phyloP scores from a whole-genome alignment of 2,797 vertebrate species.

The Chaetophractus vellerosus region DNA sequence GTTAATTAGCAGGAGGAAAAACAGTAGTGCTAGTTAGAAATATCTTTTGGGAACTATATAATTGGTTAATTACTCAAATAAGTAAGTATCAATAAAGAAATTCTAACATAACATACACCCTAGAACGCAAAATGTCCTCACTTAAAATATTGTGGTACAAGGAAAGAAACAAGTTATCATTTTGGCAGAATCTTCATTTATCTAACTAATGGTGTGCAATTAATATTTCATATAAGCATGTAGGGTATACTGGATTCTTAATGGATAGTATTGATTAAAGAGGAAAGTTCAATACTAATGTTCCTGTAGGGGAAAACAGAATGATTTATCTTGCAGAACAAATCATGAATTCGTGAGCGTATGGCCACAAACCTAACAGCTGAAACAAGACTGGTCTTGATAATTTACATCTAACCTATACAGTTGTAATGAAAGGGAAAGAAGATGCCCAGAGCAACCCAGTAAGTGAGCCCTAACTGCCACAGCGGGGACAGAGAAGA shows the following conservation, averaged over 20 bases:
- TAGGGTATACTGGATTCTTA: conserved; percentile 84
- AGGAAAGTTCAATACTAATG: conserved; percentile 82
- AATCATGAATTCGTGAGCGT: conserved; percentile 66
- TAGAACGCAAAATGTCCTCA: conserved; percentile 58
- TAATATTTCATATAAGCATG: conserved; percentile 88
- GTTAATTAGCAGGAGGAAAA: conserved; percentile 63
- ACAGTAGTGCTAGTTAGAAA: conserved; percentile 8
- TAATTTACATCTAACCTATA: conserved; percentile 12
- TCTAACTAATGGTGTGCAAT: conserved; percentile 85
- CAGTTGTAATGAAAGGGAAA: not conserved
- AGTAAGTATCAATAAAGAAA: conserved; percentile 72
- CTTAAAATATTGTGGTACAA: conserved; percentile 66
- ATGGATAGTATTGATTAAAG: conserved; percentile 88
- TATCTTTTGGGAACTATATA: conserved; percentile 30
- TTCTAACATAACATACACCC: conserved; percentile 39
- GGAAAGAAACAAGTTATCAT: conserved; percentile 60
- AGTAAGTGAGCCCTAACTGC: not conserved
- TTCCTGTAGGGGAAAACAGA: conserved; percentile 84
- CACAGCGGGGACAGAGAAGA: not conserved
- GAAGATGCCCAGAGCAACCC: not conserved
- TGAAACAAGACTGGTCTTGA: not conserved
- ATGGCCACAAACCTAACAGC: not conserved
- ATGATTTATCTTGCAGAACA: conserved; percentile 51
- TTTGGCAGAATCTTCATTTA: conserved; percentile 84
- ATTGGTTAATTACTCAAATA: conserved; percentile 72